These are phyloP conservation scores for Ceyx margarethae DNA, from an alignment of 2,113 vertebrate species.

Conservation along the genomic window DNA sequence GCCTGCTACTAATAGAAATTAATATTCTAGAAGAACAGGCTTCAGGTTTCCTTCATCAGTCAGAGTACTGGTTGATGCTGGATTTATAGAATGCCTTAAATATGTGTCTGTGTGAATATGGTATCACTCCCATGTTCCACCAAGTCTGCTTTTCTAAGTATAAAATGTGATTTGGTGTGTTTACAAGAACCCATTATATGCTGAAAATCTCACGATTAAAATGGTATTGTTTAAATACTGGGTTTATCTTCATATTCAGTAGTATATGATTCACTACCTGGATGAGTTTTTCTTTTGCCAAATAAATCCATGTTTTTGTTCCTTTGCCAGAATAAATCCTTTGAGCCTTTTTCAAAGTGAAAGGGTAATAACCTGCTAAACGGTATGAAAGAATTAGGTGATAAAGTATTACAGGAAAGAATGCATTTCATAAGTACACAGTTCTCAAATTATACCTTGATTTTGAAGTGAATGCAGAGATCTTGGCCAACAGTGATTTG, in stretches of 20 bases:
- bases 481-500: background rate
- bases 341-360: constrained; percentile 61
- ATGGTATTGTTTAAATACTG: background rate
- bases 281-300: constrained; percentile 29
- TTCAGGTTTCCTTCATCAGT: background rate
- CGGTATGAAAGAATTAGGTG: constrained; percentile 29
- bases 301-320: constrained; percentile 28
- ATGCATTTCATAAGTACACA: constrained; percentile 22
- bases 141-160: background rate
- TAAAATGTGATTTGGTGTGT: background rate
- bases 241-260: constrained; percentile 29
- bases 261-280: constrained; percentile 5
- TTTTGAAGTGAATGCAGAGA: constrained; percentile 20
- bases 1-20: background rate
- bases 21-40: background rate
- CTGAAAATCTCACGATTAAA: background rate
- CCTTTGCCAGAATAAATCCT: constrained; percentile 53
- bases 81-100: background rate
- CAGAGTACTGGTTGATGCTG: background rate
- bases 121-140: background rate
- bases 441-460: constrained; percentile 30
- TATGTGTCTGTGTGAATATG: accelerated
- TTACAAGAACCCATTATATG: background rate
- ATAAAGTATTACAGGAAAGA: constrained; percentile 39
- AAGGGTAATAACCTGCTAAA: constrained; percentile 47